Evolutionary conservation across 1,140 invertebrate species (phyloP).

Genomic region (Drosophila arizonae): DNA sequence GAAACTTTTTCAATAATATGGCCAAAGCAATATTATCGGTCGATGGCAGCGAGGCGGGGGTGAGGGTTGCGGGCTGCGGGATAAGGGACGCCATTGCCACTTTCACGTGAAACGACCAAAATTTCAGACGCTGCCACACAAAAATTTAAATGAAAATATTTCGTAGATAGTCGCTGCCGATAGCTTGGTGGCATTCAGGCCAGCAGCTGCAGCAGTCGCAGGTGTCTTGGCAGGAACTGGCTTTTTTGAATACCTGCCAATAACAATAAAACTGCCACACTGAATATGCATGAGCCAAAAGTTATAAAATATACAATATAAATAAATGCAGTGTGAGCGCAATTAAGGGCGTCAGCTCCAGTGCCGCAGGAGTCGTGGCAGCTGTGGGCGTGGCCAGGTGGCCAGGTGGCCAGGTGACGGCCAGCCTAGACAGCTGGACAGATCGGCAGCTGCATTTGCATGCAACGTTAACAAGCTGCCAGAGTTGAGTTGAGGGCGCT

Average conservation of each 20-base stretch:
- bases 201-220: conserved; percentile 24
- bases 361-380: conserved; percentile 23
- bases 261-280: conserved; percentile 77
- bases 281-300: conserved; percentile 75
- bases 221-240: conserved; percentile 43
- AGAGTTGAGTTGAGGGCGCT: conserved; percentile 24
- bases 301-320: conserved; percentile 77
- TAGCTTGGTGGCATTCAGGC: conserved; percentile 40
- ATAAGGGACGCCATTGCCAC: conserved; percentile 5
- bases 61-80: background rate
- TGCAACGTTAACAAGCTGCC: conserved; percentile 32
- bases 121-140: conserved; percentile 55
- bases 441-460: conserved; percentile 37
- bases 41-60: conserved; percentile 2
- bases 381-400: background rate
- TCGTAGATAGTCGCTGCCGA: conserved; percentile 53
- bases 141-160: conserved; percentile 76
- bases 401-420: background rate
- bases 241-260: conserved; percentile 68
- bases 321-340: conserved; percentile 74
- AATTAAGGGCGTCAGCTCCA: conserved; percentile 63
- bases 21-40: conserved; percentile 61
- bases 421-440: background rate
- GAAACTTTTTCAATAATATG: conserved; percentile 75
- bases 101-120: conserved; percentile 56